Base-by-base conservation (phyloP, 1,140 invertebrate species). In the Gonioctena quinquepunctata region DNA sequence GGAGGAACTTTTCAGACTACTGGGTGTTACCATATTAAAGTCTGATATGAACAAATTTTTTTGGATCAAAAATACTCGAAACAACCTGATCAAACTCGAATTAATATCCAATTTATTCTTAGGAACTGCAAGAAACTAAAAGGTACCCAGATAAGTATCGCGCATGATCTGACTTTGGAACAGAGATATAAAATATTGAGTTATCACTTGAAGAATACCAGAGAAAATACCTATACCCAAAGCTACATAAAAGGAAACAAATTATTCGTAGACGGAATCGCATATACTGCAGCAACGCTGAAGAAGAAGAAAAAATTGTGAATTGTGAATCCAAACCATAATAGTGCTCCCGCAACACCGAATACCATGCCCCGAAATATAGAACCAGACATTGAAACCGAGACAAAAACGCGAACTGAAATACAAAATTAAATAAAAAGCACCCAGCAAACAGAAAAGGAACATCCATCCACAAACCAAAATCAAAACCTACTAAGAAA, bases 91-190 rank as follows among this genome's bases (percentile, higher is more conserved):
- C 16, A 21, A 54, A 54, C 50, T 21, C 21, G 50, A 54, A 11
- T 54, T 54, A 2, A 22, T 54, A 54, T 54, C 50, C 6, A 54
- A 54, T 22, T 18, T 54, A 21, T 54, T 54, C 18, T 54, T 18
- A 54, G 50, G 11, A 54, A 54, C 50, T 54, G 50, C 50, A 54
- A 54, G 50, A 54, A 54, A 54, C 50, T 54, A 16, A 54, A 54
- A 54, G 50, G 50, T 54, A 54, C 50, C 16, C 50, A 54, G 50
- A 54, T 16, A 18, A 21, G 50, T n/a, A 54, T 54, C 21, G 50
- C 50, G 50, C 50, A 54, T 18, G 50, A 54, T 22, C 50, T 54
- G 50, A 21, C 50, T 54, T 1, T 19, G 3, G 50, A 22, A 54
- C 50, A 54, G 6, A 54, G 50, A 6, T n/a, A 54, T 18, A 54